These are phyloP conservation scores for Dastarcus helophoroides DNA, from an alignment of 2,888 invertebrate genomes.

Conservation along the genomic window DNA sequence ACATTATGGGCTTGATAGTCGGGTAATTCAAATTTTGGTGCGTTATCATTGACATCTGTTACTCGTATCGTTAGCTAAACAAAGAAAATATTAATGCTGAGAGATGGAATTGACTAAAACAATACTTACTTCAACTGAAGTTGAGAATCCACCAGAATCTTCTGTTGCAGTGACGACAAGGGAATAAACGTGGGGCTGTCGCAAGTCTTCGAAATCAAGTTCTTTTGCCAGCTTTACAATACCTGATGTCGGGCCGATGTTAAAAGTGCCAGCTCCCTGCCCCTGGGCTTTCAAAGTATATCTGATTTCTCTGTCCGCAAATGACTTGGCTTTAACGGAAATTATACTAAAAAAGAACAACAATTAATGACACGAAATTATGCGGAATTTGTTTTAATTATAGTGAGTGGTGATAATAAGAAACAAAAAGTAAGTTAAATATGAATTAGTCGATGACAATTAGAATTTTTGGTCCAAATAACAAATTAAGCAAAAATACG, in stretches of 20 bases:
- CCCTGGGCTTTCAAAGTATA: conserved; percentile 91
- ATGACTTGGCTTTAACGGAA: conserved; percentile 94
- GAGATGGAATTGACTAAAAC: not conserved
- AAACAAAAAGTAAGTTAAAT: no score
- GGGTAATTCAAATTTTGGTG: conserved; percentile 90
- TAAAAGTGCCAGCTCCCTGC: conserved; percentile 89
- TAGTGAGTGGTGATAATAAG: no score
- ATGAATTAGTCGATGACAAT: no score
- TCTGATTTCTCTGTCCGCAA: conserved; percentile 92
- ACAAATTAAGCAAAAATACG: no score
- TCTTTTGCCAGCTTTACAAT: conserved; percentile 92
- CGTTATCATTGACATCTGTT: conserved; percentile 95
- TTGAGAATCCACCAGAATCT: conserved; percentile 94
- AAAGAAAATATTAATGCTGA: conserved; percentile 10
- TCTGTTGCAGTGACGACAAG: conserved; percentile 90
- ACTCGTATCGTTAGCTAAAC: conserved; percentile 83
- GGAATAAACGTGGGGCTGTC: conserved; percentile 89
- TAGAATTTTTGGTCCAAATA: no score
- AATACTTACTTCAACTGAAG: conserved; percentile 71
- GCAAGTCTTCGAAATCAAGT: conserved; percentile 91
- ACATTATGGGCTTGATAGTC: conserved; percentile 96
- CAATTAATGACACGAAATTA: no score
- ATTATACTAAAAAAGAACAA: conserved; percentile 79
- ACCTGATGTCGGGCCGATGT: conserved; percentile 87
- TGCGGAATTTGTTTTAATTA: no score